Base-by-base conservation (phyloP, 2,888 invertebrate genomes). In the Ypsolopha scabrella region DNA sequence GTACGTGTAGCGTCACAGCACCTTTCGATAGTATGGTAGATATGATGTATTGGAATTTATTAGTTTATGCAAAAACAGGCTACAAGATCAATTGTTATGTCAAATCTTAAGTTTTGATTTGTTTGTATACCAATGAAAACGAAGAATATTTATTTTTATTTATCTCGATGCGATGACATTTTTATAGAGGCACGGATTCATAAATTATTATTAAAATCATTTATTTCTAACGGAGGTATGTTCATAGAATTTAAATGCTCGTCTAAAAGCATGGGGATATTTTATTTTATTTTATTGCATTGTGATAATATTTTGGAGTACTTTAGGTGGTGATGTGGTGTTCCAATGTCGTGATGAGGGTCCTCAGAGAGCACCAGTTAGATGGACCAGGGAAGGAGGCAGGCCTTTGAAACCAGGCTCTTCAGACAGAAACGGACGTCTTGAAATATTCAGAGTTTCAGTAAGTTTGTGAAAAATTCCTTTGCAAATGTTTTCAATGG, bases 301-400 rank as follows among this genome's bases (percentile, higher is more conserved):
- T 49, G 11, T 48, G 11, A 34, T 49, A 24, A 7, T 11, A 11
- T 39, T 6, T 39, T 39, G 10, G 13, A 9, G 14, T 13, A 24
- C 41, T 48, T 36, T 70, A 96, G 97, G 94, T 75, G 92, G 94
- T 43, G 96, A 97, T 76, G 97, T 97, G 41, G 95, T 96, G 38
- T 95, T 97, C 88, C 93, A 93, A 79, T 98, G 98, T 70, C 92
- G 96, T 58, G 96, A 97, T 66, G 95, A 95, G 77, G 95, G 97
- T n/a, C 89, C 89, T 0, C 71, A 89, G 0, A 88, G 96, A 51
- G 93, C 93, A 3, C 88, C 88, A 50, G 94, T 97, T 6, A 88
- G 88, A 38, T 95, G 95, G 94, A 69, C 89, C 0, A 89, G 93
- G 51, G 92, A 91, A 46, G 91, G 91, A 50, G 92, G 92, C 36